Percentiles rank a stretch among this genome's conserved stretches.
Evolutionary conservation across 2,888 invertebrate species (phyloP).

Genomic region (Leptinotarsa tumamoca): DNA sequence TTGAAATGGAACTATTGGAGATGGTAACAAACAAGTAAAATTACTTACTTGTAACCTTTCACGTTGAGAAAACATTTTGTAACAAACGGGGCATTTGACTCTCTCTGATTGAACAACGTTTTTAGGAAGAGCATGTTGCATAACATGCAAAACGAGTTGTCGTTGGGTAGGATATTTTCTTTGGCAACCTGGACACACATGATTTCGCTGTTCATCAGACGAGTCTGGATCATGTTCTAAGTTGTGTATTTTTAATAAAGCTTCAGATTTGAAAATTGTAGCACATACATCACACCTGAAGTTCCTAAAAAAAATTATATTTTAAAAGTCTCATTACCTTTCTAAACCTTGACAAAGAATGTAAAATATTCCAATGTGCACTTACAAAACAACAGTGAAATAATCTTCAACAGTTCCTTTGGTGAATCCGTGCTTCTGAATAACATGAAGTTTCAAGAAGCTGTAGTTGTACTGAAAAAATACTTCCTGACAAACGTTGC

Average conservation of each 20-base stretch:
- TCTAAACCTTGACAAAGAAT: too few species aligned
- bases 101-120: constrained; percentile 52
- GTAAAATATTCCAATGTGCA: constrained; percentile 9
- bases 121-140: constrained; percentile 51
- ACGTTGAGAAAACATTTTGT: constrained; percentile 74
- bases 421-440: constrained; percentile 54
- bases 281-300: constrained; percentile 56
- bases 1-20: too few species aligned
- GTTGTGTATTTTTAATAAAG: constrained; percentile 58
- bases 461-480: constrained; percentile 57
- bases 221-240: constrained; percentile 57
- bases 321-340: background rate
- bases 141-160: constrained; percentile 58
- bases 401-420: constrained; percentile 55
- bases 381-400: constrained; percentile 57
- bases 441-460: constrained; percentile 57
- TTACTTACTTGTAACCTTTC: constrained; percentile 70
- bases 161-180: constrained; percentile 58
- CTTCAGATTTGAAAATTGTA: constrained; percentile 53
- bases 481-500: constrained; percentile 57
- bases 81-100: constrained; percentile 75
- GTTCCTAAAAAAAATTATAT: constrained; percentile 48
- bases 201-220: constrained; percentile 54
- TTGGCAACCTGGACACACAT: constrained; percentile 59
- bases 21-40: background rate